These are phyloP conservation scores for Porites evermanni DNA, from an alignment of 92 coral and sea anemone genomes.

Conservation along the genomic window DNA sequence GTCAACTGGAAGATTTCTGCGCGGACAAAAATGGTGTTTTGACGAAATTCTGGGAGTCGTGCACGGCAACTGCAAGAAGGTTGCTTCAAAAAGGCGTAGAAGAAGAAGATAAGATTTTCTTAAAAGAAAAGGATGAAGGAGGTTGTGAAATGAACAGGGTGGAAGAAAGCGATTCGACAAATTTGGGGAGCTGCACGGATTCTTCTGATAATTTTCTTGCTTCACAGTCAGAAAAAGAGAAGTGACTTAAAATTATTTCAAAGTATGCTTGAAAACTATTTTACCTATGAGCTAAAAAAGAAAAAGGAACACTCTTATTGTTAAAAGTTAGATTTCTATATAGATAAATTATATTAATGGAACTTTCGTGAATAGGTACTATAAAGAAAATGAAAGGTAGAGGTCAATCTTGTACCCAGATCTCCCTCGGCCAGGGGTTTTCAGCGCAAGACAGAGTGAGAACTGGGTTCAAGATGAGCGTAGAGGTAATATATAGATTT, in stretches of 20 bases:
- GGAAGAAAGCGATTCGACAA: neutral
- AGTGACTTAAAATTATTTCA: too few relatives aligned
- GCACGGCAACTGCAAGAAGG: constrained; percentile 38
- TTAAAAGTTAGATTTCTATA: too few relatives aligned
- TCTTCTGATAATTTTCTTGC: neutral
- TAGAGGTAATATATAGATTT: too few relatives aligned
- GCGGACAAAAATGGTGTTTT: constrained; percentile 72
- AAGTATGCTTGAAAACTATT: neutral
- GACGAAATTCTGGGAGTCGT: constrained; percentile 71
- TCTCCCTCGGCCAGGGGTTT: too few relatives aligned
- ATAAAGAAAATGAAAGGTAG: too few relatives aligned
- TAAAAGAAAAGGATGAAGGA: neutral
- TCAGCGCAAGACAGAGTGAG: too few relatives aligned
- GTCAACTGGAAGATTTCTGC: constrained; percentile 86
- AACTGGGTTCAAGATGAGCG: too few relatives aligned
- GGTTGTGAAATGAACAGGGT: neutral
- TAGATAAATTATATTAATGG: too few relatives aligned
- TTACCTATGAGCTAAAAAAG: neutral
- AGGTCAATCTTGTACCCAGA: too few relatives aligned
- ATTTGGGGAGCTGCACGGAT: neutral
- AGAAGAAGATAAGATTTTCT: neutral
- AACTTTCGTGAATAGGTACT: too few relatives aligned
- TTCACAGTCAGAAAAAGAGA: neutral
- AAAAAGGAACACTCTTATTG: too few relatives aligned
- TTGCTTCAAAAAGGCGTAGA: neutral